Evolutionary conservation across 2,888 invertebrate species (phyloP).

Genomic region (Amphipoea lucens): DNA sequence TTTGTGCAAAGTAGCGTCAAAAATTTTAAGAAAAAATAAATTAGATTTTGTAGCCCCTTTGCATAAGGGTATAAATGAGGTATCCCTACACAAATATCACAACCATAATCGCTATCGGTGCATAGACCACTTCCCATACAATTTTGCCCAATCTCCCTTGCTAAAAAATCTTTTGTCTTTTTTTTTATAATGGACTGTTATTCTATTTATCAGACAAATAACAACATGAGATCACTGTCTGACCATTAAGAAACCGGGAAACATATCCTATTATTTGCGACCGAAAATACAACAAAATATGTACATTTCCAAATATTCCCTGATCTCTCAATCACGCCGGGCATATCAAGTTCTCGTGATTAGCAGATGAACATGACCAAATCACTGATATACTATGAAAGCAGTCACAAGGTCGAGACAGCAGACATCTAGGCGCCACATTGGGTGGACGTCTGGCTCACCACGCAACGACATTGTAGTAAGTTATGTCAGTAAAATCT

Average conservation of each 20-base stretch:
- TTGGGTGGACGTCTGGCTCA: slow-evolving; percentile 44
- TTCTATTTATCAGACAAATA: background rate
- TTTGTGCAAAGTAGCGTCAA: too few species aligned
- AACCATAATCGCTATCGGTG: background rate
- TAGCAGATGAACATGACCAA: slow-evolving; percentile 12
- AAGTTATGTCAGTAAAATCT: slow-evolving; percentile 35
- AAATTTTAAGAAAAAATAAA: too few species aligned
- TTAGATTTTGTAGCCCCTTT: background rate
- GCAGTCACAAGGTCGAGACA: slow-evolving; percentile 61
- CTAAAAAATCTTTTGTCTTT: background rate
- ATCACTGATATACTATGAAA: slow-evolving; percentile 22
- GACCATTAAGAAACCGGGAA: background rate
- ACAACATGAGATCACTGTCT: background rate
- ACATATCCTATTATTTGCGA: background rate
- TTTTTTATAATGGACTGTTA: background rate
- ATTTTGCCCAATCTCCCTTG: background rate
- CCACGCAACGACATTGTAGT: slow-evolving; percentile 41
- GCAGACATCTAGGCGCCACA: slow-evolving; percentile 69
- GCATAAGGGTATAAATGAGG: background rate
- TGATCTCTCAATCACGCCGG: background rate
- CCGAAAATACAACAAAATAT: background rate
- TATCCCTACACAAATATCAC: background rate
- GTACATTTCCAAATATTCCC: background rate
- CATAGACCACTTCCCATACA: too few species aligned
- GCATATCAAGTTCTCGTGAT: slow-evolving; percentile 2